phyloP scores from a whole-genome alignment of 2,797 vertebrate genomes.

The Ceryle rudis region DNA sequence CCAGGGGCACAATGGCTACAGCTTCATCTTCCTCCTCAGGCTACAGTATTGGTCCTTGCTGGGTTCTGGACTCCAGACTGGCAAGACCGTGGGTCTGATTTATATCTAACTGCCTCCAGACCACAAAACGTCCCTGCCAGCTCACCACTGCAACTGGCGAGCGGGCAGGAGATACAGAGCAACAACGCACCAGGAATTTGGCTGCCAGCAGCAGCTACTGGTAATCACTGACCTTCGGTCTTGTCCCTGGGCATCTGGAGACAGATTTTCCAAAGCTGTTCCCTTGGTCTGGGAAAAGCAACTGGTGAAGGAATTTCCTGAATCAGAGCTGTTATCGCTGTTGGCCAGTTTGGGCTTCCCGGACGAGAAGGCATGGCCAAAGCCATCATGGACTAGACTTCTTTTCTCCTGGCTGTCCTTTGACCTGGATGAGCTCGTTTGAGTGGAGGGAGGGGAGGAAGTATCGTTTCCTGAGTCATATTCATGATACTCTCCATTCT shows the following conservation, averaged over 20 bases:
- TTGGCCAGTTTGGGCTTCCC: slow-evolving; percentile 84
- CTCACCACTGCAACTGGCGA: neutral
- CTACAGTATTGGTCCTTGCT: neutral
- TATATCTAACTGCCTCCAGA: slow-evolving; percentile 38
- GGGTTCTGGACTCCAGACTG: slow-evolving; percentile 12
- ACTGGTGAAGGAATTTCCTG: slow-evolving; percentile 96
- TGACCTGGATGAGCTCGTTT: slow-evolving; percentile 85
- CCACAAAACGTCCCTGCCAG: slow-evolving; percentile 33
- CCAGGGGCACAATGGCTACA: neutral
- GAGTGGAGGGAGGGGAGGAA: slow-evolving; percentile 91
- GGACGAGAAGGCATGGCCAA: slow-evolving; percentile 76
- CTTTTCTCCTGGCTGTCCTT: slow-evolving; percentile 82
- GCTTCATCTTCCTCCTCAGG: neutral
- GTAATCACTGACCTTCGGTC: slow-evolving; percentile 78
- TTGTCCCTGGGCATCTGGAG: slow-evolving; percentile 73
- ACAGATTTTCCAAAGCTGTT: slow-evolving; percentile 77
- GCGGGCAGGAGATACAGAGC: neutral
- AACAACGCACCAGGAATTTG: neutral
- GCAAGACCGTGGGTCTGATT: slow-evolving; percentile 19
- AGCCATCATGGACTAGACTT: slow-evolving; percentile 70
- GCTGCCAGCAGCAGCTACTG: slow-evolving; percentile 30
- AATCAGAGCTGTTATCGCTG: slow-evolving; percentile 92
- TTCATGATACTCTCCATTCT: slow-evolving; percentile 85
- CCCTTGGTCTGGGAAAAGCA: slow-evolving; percentile 91
- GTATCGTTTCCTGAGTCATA: slow-evolving; percentile 98